Percentiles rank a stretch among this genome's conserved stretches.
Conservation (phyloP, 2,888 invertebrate genomes). For the Mimachlamys varia region DNA sequence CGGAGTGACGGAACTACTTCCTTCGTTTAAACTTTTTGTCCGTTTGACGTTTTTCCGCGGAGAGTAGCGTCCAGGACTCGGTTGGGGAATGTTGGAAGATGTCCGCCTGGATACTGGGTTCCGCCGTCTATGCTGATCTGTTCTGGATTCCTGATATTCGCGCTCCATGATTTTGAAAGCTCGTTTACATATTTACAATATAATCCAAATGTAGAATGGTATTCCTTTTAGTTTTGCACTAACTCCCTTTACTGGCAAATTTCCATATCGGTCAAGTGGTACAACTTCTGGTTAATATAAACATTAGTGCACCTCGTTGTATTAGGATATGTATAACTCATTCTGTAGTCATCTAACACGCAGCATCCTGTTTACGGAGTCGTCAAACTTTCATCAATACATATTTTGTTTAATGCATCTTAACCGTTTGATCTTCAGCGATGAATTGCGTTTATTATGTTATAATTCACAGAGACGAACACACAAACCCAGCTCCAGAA, state of each 20-base stretch:
- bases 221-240: neutral
- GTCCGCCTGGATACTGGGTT: neutral
- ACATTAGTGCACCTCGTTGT: neutral
- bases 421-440: neutral
- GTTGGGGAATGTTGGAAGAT: neutral
- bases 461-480: neutral
- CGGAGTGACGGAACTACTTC: neutral
- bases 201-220: neutral
- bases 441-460: neutral
- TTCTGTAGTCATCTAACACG: neutral
- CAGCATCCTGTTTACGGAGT: neutral
- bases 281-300: neutral
- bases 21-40: neutral
- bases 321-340: neutral
- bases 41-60: neutral
- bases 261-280: conserved; percentile 8
- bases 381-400: neutral
- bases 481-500: neutral
- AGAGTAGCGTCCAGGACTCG: neutral
- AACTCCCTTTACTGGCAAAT: neutral
- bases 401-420: neutral
- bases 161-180: neutral
- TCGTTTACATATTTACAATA: conserved; percentile 14
- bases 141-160: neutral
- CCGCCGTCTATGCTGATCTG: neutral